phyloP scores from a whole-genome alignment of 2,113 vertebrate genomes.

The Plecotus auritus region DNA sequence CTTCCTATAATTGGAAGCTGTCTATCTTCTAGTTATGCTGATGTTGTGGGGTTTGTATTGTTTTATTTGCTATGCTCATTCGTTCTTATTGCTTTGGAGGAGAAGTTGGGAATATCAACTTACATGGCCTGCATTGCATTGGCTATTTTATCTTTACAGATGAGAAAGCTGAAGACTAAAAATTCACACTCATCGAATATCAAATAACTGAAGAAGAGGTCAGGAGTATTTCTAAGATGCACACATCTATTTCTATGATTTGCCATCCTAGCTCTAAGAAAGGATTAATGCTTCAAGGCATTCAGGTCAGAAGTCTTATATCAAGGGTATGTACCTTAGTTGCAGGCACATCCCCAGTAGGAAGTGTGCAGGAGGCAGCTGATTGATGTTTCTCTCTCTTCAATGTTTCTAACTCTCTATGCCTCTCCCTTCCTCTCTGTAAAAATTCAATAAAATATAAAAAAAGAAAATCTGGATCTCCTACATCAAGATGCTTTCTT shows the following conservation, averaged over 20 bases:
- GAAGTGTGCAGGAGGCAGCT: no score
- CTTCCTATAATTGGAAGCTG: not conserved
- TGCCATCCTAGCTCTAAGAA: not conserved
- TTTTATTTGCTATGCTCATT: not conserved
- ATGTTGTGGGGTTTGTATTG: not conserved
- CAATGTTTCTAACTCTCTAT: no score
- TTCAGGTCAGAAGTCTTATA: not conserved
- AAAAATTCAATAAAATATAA: no score
- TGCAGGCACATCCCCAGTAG: no score
- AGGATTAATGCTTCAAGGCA: not conserved
- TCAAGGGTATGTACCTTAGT: not conserved
- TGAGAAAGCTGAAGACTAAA: not conserved
- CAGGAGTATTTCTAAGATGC: not conserved
- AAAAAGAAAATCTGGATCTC: not conserved
- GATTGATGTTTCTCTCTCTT: no score
- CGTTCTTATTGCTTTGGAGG: not conserved
- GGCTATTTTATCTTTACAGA: not conserved
- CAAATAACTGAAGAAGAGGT: not conserved
- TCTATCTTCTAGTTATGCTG: not conserved
- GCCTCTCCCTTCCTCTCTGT: no score
- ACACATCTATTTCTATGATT: not conserved
- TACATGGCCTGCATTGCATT: not conserved
- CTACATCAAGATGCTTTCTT: not conserved
- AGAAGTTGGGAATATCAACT: not conserved
- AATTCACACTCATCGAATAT: not conserved